phyloP scores from a whole-genome alignment of 2,888 invertebrate genomes.

The Alsophila aescularia region DNA sequence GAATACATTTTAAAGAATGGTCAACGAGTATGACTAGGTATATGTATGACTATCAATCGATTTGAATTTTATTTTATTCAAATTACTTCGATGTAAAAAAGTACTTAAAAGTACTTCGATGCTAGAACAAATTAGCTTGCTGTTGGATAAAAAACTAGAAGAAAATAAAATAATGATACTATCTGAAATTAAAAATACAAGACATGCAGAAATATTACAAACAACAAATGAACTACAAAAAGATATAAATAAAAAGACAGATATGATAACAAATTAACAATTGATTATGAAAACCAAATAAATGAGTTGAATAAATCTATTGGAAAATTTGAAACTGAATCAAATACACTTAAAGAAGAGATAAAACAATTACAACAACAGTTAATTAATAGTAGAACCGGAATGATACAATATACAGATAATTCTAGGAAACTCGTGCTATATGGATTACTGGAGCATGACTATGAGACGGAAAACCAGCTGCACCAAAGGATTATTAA shows the following conservation, averaged over 20 bases:
- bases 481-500: too few species aligned
- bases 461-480: too few species aligned
- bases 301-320: background rate
- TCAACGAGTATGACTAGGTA: too few species aligned
- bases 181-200: background rate
- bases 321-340: background rate
- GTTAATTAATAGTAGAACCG: background rate
- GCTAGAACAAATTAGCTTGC: background rate
- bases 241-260: background rate
- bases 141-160: slow-evolving; percentile 2
- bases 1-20: too few species aligned
- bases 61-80: too few species aligned
- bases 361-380: too few species aligned
- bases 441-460: too few species aligned
- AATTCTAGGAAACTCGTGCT: too few species aligned
- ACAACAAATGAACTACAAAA: background rate
- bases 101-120: background rate
- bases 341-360: background rate
- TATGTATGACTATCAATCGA: too few species aligned
- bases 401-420: too few species aligned
- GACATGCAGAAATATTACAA: background rate
- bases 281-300: background rate
- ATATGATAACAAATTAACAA: background rate
- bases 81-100: too few species aligned
- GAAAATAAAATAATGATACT: background rate